Conservation (phyloP, 2,888 invertebrate genomes). For the Ditula angustiorana region DNA sequence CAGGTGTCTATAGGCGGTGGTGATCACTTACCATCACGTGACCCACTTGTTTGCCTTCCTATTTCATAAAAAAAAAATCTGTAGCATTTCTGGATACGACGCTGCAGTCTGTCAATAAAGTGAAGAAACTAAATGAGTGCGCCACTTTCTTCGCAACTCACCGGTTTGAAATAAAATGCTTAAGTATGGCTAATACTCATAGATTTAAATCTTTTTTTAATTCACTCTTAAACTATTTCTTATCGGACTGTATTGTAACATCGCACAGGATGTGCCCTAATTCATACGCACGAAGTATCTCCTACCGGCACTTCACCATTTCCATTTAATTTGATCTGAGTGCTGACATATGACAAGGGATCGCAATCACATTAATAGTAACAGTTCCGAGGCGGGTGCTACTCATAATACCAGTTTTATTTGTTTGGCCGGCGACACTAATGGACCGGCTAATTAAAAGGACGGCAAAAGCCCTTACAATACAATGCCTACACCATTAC, state of each 20-base stretch:
- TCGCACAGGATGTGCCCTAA: background rate
- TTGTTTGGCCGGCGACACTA: constrained; percentile 59
- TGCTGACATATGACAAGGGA: constrained; percentile 37
- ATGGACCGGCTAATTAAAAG: constrained; percentile 73
- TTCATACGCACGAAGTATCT: constrained; percentile 3
- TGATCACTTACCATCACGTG: no score
- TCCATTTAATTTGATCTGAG: constrained; percentile 36
- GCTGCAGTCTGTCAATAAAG: no score
- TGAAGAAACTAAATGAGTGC: no score
- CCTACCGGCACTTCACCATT: constrained; percentile 23
- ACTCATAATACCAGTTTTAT: constrained; percentile 68
- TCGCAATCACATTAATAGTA: constrained; percentile 55
- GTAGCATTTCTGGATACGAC: no score
- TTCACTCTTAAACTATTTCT: no score
- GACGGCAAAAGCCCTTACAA: constrained; percentile 55
- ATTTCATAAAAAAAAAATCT: no score
- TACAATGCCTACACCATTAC: constrained; percentile 41
- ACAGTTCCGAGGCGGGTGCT: constrained; percentile 50
- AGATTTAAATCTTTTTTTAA: no score
- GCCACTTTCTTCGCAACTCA: no score
- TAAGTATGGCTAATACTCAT: no score
- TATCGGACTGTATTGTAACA: background rate
- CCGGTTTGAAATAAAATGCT: no score
- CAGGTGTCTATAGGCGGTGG: no score
- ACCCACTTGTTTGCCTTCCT: no score